phyloP scores from a whole-genome alignment of 2,113 vertebrate species.

The Semnornis frantzii region DNA sequence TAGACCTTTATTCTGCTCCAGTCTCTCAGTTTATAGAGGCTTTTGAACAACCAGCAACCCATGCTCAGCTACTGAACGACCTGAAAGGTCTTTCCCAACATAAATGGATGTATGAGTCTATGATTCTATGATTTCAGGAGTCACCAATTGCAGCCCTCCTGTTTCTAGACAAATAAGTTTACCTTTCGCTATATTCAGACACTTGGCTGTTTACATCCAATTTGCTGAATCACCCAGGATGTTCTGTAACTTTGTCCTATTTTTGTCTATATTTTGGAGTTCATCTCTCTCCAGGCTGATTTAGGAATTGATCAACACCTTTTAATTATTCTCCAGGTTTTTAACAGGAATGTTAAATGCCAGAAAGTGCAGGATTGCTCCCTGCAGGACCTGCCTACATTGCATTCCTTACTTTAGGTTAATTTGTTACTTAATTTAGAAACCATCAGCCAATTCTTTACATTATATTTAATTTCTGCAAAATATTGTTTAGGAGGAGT shows the following conservation, averaged over 20 bases:
- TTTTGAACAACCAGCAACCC: not conserved
- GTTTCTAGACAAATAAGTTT: not conserved
- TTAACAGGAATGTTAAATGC: not conserved
- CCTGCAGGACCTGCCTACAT: not conserved
- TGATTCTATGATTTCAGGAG: not conserved
- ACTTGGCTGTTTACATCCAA: not conserved
- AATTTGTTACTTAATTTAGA: not conserved
- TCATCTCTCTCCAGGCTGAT: not conserved
- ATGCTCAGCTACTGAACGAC: not conserved
- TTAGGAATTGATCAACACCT: slow-evolving; percentile 1
- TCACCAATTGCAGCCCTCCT: not conserved
- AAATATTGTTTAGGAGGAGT: not conserved
- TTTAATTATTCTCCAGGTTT: not conserved
- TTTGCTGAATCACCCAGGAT: not conserved
- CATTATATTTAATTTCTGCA: not conserved
- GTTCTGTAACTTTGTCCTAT: not conserved
- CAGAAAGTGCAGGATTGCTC: not conserved
- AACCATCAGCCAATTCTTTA: not conserved
- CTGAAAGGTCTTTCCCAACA: too few relatives aligned
- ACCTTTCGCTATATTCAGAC: not conserved
- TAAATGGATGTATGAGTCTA: too few relatives aligned
- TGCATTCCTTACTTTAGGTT: not conserved
- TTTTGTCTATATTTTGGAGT: not conserved
- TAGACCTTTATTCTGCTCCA: not conserved
- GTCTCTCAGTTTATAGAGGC: not conserved